phyloP scores from a whole-genome alignment of 2,113 vertebrate genomes.

The Triplophysa dalaica region DNA sequence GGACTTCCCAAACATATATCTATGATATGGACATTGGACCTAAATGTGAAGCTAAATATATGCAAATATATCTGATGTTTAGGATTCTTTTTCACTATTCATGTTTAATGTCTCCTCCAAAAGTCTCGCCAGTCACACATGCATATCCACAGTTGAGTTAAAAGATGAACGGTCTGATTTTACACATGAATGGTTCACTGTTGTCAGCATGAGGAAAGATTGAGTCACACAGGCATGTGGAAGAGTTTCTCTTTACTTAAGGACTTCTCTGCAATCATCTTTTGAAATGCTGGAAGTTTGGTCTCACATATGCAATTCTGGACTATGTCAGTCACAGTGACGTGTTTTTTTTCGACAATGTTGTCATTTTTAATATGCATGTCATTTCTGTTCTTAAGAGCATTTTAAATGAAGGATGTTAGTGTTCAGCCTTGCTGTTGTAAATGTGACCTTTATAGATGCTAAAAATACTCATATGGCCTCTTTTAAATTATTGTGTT shows the following conservation, averaged over 20 bases:
- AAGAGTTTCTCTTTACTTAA: constrained; percentile 40
- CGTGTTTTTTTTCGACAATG: not conserved
- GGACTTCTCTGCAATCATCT: constrained; percentile 55
- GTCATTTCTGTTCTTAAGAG: not conserved
- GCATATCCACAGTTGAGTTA: not conserved
- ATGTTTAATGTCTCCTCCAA: no score
- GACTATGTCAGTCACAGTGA: not conserved
- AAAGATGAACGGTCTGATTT: constrained; percentile 4
- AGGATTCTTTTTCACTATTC: no score
- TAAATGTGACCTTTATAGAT: not conserved
- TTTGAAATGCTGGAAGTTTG: constrained; percentile 51
- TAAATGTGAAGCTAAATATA: no score
- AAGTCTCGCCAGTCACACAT: not conserved
- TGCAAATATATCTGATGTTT: no score
- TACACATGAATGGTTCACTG: constrained; percentile 22
- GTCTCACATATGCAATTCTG: constrained; percentile 11
- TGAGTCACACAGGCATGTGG: constrained; percentile 62
- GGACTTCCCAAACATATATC: no score
- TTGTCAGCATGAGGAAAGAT: constrained; percentile 42
- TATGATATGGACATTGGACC: no score
- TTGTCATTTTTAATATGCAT: no score
- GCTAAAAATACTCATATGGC: not conserved
- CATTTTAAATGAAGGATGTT: no score
- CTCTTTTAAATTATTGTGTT: not conserved
- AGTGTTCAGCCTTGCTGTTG: not conserved